phyloP scores from a whole-genome alignment of 1,140 invertebrate genomes.

The Babylonia areolata region DNA sequence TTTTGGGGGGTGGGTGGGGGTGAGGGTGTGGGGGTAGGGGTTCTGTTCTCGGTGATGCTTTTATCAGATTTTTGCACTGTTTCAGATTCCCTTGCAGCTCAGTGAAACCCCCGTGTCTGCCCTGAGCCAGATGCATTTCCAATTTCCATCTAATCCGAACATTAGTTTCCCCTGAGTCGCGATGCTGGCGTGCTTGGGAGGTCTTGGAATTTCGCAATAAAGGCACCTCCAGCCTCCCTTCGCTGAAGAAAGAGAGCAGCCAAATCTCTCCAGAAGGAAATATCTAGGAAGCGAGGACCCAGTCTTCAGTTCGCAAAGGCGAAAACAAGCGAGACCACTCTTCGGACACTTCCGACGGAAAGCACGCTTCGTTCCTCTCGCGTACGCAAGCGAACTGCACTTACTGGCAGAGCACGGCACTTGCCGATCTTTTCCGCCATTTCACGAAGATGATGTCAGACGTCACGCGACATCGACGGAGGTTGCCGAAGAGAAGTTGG shows the following conservation, averaged over 20 bases:
- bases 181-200: background rate
- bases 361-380: constrained; percentile 9
- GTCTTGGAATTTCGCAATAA: background rate
- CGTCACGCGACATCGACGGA: constrained; percentile 25
- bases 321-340: background rate
- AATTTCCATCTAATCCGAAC: constrained; percentile 1
- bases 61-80: background rate
- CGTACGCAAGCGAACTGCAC: background rate
- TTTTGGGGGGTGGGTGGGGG: too few species aligned
- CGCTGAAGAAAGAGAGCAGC: background rate
- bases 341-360: constrained; percentile 23
- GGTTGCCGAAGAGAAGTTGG: constrained; percentile 21
- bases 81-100: background rate
- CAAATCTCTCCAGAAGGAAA: background rate
- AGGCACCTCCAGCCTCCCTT: background rate
- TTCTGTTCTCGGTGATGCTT: too few species aligned
- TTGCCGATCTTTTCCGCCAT: constrained; percentile 33
- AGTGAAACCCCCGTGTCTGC: background rate
- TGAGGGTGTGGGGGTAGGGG: too few species aligned
- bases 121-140: background rate
- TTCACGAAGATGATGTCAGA: constrained; percentile 27
- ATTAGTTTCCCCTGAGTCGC: background rate
- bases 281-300: too few species aligned
- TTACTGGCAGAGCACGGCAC: constrained; percentile 14
- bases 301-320: background rate